Percentiles rank a stretch among this genome's conserved stretches.
phyloP scores from a whole-genome alignment of 2,797 vertebrate genomes.

The Diplodus puntazzo region DNA sequence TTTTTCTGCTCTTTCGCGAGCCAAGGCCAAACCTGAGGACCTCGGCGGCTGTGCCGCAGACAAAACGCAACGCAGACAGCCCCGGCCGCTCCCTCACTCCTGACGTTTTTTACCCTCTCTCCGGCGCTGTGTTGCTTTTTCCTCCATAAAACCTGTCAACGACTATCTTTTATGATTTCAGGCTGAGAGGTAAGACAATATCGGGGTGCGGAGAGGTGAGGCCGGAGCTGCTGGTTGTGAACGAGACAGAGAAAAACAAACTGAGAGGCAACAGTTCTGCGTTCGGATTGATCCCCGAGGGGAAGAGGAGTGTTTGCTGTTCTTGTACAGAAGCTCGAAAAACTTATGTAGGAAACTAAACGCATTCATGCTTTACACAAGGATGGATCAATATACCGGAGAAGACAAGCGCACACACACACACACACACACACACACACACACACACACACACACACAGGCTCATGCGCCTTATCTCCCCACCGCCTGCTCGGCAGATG shows the following conservation, averaged over 20 bases:
- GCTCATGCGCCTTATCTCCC: conserved; percentile 41
- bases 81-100: conserved; percentile 41
- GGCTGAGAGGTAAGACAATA: conserved; percentile 41
- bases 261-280: neutral
- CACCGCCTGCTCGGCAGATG: conserved; percentile 30
- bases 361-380: conserved; percentile 13
- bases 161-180: conserved; percentile 51
- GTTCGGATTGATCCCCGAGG: neutral
- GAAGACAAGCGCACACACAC: conserved; percentile 3
- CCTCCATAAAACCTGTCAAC: conserved; percentile 60
- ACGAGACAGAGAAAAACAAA: conserved; percentile 27
- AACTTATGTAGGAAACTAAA: conserved; percentile 4
- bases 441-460: conserved; percentile 13
- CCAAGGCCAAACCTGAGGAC: conserved; percentile 74
- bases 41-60: conserved; percentile 22
- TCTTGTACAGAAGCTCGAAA: conserved; percentile 8
- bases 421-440: conserved; percentile 14
- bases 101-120: conserved; percentile 50
- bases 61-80: conserved; percentile 20
- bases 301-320: neutral
- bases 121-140: conserved; percentile 31
- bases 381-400: neutral
- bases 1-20: conserved; percentile 74
- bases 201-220: conserved; percentile 16
- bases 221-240: conserved; percentile 6